Base-by-base conservation (phyloP, 2,113 vertebrate species). In the Girardinichthys multiradiatus region DNA sequence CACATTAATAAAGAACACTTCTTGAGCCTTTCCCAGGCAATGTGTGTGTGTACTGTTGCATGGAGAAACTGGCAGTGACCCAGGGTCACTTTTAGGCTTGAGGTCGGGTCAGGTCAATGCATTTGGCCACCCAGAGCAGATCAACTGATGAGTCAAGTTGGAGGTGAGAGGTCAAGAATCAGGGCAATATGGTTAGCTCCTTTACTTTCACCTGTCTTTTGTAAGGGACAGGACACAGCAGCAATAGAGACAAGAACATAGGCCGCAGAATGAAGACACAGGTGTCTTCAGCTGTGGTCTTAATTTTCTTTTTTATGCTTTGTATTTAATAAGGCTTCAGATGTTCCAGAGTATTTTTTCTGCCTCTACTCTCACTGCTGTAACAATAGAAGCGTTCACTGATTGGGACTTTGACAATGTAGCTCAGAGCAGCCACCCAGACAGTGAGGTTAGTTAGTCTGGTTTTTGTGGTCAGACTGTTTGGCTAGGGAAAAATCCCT, bases 391-490 rank as follows among this genome's bases (percentile, higher is more conserved):
- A 85, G 84, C 81, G 77, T 80, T 80, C 60, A 74, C 84, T 91
- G 86, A 92, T 90, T 79, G 90, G 82, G 87, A 90, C 86, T 87
- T 91, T 88, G 87, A 89, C 60, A 61, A 82, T 14, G 57, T 76
- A 74, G 70, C 84, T 86, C 60, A 85, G 79, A 87, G 80, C 87
- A 87, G 86, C 86, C 87, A 89, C 78, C 81, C 82, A 92, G 86
- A 91, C 91, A 79, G 85, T 92, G 87, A 87, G 91, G 91, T 92
- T 90, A 85, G 81, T 87, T 82, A 78, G 81, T 84, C 81, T 87
- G 87, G 89, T 64, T 88, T 87, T 84, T 91, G 91, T 84, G 90
- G 89, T 69, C 82, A 92, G 92, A 90, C 88, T 88, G 82, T 88
- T 87, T 87, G 91, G 88, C 89, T 89, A 70, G 82, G 80, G 86